These are phyloP conservation scores for Lepisosteus oculatus DNA, from an alignment of 2,113 vertebrate genomes.

Conservation along the genomic window DNA sequence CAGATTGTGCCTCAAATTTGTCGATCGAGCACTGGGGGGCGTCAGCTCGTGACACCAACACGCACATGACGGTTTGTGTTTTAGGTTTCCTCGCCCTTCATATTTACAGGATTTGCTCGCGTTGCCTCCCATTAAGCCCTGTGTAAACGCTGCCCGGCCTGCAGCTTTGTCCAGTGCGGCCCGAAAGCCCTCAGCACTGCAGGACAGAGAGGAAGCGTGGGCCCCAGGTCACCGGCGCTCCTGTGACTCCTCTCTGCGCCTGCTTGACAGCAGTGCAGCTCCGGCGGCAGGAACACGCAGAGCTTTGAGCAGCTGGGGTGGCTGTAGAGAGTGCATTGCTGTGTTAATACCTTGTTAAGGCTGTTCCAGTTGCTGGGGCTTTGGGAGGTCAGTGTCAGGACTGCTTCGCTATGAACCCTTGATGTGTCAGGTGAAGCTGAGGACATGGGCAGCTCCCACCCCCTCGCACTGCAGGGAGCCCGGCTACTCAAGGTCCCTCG, in stretches of 20 bases:
- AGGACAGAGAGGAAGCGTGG: not conserved
- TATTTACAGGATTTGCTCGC: too few species aligned
- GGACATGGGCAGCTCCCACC: conserved; percentile 49
- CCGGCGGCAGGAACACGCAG: conserved; percentile 39
- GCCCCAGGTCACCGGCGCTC: not conserved
- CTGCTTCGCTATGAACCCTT: conserved; percentile 63
- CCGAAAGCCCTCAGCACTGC: not conserved
- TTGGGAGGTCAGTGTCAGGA: conserved; percentile 70
- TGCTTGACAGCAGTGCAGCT: conserved; percentile 26
- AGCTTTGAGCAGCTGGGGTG: conserved; percentile 60
- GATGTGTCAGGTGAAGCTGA: conserved; percentile 56
- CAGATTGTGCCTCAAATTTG: too few species aligned
- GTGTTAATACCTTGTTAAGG: conserved; percentile 73
- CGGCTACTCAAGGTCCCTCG: conserved; percentile 23
- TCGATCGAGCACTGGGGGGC: too few species aligned
- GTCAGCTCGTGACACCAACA: too few species aligned
- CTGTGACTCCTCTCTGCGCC: not conserved
- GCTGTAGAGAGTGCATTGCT: conserved; percentile 47
- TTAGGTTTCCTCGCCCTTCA: too few species aligned
- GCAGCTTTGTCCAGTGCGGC: too few species aligned
- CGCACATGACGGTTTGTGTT: too few species aligned
- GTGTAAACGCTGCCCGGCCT: too few species aligned
- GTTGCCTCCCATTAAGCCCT: too few species aligned
- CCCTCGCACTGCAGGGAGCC: conserved; percentile 43
- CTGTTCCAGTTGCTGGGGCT: conserved; percentile 67